Evolutionary conservation across 2,113 vertebrate species (phyloP), one percentile per base, ranked within the genome.

Genomic region (Pangasianodon gigas): DNA sequence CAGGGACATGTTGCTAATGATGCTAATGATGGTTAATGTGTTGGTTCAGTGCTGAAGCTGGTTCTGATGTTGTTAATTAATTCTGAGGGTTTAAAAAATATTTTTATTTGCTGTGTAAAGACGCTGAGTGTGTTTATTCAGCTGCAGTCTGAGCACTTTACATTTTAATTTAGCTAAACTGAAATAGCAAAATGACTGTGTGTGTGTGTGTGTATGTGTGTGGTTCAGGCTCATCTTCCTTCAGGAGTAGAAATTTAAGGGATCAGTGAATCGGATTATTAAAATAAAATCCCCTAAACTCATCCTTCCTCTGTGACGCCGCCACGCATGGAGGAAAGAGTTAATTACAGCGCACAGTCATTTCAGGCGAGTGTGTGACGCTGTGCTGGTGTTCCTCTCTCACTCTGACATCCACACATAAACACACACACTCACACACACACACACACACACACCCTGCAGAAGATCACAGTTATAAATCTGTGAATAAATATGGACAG

Each of bases 231-330:
- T 94, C 91, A 90, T 95, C 92, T 92, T 95, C 92, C 95, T 95
- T 89, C 62, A 85, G 94, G 95, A 94, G 93, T 79, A 86, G 91
- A 94, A 95, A 96, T 96, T 96, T 96, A 95, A 93, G 95, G 95
- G 95, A 95, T 96, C 96, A 96, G 91, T 96, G 95, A 95, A 96
- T 96, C 95, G 96, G 92, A 96, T 96, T 95, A 96, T 96, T 96
- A 95, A 95, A 96, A 94, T 93, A 93, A 93, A 96, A 91, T 90
- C 91, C 94, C 87, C 90, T 93, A 92, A 90, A 88, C 92, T 84
- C 88, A 91, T 90, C 90, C 93, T 89, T 88, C 92, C 60, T 89
- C 71, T 85, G 87, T 87, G 87, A 60, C 37, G 87, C 74, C 26
- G 51, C 93, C 93, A 91, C 93, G 95, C 94, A 90, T 95, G 95